phyloP scores from a whole-genome alignment of 2,797 vertebrate genomes.

The Pempheris klunzingeri region DNA sequence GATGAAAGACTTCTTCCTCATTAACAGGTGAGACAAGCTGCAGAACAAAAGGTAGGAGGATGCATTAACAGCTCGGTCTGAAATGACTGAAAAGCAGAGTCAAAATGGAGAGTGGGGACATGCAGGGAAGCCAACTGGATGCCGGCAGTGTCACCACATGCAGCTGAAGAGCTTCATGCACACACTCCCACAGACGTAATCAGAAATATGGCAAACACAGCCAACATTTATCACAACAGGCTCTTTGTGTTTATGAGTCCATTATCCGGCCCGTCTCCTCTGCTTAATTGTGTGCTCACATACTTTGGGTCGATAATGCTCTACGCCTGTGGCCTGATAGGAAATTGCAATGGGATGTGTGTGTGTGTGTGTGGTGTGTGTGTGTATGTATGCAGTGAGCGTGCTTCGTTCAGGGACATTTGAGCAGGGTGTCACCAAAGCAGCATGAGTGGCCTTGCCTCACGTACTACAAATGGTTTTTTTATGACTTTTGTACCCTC shows the following conservation, averaged over 20 bases:
- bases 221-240: constrained; percentile 66
- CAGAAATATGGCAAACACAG: constrained; percentile 64
- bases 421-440: constrained; percentile 66
- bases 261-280: constrained; percentile 74
- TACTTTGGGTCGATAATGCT: constrained; percentile 75
- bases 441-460: constrained; percentile 74
- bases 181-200: constrained; percentile 42
- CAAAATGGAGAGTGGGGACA: constrained; percentile 15
- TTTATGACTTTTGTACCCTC: constrained; percentile 68
- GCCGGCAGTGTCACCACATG: constrained; percentile 37
- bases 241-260: constrained; percentile 79
- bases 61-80: constrained; percentile 17
- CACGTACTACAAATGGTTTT: constrained; percentile 68
- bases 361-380: constrained; percentile 33
- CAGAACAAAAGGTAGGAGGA: constrained; percentile 41
- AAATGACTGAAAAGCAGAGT: constrained; percentile 37
- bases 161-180: constrained; percentile 17
- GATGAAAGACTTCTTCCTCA: constrained; percentile 56
- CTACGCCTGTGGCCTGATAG: constrained; percentile 58
- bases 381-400: constrained; percentile 34
- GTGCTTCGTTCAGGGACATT: constrained; percentile 67
- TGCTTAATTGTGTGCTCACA: constrained; percentile 79
- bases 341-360: constrained; percentile 35
- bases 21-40: constrained; percentile 60
- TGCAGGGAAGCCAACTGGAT: constrained; percentile 48